Evolutionary conservation across 1,140 invertebrate genomes (phyloP), one percentile per base, ranked within the genome.

Genomic region (Cydia splendana): DNA sequence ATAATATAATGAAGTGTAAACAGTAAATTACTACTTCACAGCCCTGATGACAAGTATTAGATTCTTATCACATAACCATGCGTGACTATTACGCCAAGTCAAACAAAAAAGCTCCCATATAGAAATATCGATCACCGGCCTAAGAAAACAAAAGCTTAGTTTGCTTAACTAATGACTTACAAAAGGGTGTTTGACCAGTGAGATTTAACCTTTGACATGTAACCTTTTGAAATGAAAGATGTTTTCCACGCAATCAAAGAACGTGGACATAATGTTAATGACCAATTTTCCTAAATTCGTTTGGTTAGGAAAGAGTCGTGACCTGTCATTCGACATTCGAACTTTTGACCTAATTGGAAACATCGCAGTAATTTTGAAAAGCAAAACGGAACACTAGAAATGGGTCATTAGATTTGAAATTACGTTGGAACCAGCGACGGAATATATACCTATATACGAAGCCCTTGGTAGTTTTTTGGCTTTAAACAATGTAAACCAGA

Each of bases 101-200:
- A 38, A 71, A 71, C 34, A 71, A 71, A 18, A 69, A 18, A 42
- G 12, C 34, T 34, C 7, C 67, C 2, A 38, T 28, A 71, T 28
- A 71, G 15, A 34, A 67, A 67, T 30, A 71, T 67, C 65, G n/a
- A 30, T 71, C 67, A 18, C n/a, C n/a, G n/a, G 15, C 65, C 30
- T 30, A 30, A 69, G n/a, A 38, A 10, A 67, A 34, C 30, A 67
- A 38, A 42, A 42, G 34, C 20, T 57, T 57, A 57, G 53, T 57
- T 57, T 57, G n/a, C 57, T 20, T 7, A 62, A 24, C n/a, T 7
- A 6, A 57, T 20, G 5, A 57, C 2, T 18, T 9, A 62, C 7
- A 62, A 24, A 57, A 57, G 6, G 4, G 53, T 18, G n/a, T 57
- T 51, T 57, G 7, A n/a, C 6, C 6, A 57, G 6, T 20, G 15